phyloP scores from a whole-genome alignment of 1,140 invertebrate species.

The Drosophila pandora region DNA sequence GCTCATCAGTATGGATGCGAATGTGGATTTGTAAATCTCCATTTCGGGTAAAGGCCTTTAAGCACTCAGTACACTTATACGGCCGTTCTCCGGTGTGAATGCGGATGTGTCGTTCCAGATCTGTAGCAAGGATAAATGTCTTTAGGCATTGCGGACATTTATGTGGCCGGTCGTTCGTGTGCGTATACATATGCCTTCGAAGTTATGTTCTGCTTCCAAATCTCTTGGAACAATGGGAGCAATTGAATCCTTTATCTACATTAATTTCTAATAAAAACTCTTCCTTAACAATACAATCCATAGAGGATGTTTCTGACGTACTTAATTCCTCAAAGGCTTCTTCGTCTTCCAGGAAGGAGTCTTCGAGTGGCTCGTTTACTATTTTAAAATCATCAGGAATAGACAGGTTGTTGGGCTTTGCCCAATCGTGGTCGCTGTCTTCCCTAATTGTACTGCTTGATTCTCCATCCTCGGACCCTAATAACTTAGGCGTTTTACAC shows the following conservation, averaged over 20 bases:
- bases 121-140: background rate
- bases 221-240: background rate
- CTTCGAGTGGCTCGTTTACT: too few relatives aligned
- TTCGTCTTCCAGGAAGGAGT: too few relatives aligned
- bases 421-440: too few relatives aligned
- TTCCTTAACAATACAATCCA: too few relatives aligned
- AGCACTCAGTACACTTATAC: slow-evolving; percentile 14
- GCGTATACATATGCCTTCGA: background rate
- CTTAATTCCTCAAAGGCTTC: too few relatives aligned
- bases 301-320: too few relatives aligned
- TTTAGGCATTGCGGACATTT: slow-evolving; percentile 9
- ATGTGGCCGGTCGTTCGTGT: background rate
- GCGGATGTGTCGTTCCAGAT: slow-evolving; percentile 14
- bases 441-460: too few relatives aligned
- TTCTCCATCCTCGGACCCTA: too few relatives aligned
- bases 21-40: background rate
- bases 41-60: slow-evolving; percentile 18
- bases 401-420: too few relatives aligned
- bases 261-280: too few relatives aligned
- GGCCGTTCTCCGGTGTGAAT: slow-evolving; percentile 35
- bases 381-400: too few relatives aligned
- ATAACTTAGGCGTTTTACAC: too few relatives aligned
- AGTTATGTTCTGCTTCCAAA: background rate
- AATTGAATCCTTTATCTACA: background rate
- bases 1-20: background rate